Percentiles rank a stretch among this genome's conserved stretches.
Evolutionary conservation across 2,888 invertebrate species (phyloP).

Genomic region (Acanthococcus lagerstroemiae): DNA sequence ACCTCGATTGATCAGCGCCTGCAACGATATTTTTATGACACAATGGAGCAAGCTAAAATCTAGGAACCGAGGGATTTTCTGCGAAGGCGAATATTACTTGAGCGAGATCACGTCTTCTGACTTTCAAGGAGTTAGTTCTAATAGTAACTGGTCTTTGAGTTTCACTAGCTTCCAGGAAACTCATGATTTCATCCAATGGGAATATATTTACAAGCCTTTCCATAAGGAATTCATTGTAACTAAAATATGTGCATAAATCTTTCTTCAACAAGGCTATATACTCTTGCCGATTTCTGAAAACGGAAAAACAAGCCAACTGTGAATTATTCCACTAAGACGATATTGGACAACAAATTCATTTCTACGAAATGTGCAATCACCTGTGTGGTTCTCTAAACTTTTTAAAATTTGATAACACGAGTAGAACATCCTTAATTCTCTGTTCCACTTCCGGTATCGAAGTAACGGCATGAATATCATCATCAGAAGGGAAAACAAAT

Average conservation of each 20-base stretch:
- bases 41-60: neutral
- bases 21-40: conserved; percentile 10
- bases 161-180: conserved; percentile 95
- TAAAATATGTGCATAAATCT: conserved; percentile 89
- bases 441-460: conserved; percentile 76
- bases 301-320: conserved; percentile 36
- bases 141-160: conserved; percentile 89
- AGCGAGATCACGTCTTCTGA: conserved; percentile 81
- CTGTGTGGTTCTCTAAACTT: conserved; percentile 50
- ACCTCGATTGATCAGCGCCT: conserved; percentile 86
- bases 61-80: no score
- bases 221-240: conserved; percentile 95
- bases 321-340: neutral
- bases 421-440: conserved; percentile 68
- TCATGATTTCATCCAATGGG: conserved; percentile 71
- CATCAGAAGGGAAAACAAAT: conserved; percentile 68
- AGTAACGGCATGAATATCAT: conserved; percentile 59
- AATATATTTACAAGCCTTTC: conserved; percentile 82
- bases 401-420: conserved; percentile 48
- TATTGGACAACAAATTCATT: no score
- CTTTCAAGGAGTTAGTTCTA: conserved; percentile 89
- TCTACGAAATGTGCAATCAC: no score
- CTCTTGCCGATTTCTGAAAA: conserved; percentile 59
- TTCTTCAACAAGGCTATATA: conserved; percentile 67
- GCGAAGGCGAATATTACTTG: conserved; percentile 46